phyloP scores from a whole-genome alignment of 1,140 invertebrate genomes.

The Telenomus remus region DNA sequence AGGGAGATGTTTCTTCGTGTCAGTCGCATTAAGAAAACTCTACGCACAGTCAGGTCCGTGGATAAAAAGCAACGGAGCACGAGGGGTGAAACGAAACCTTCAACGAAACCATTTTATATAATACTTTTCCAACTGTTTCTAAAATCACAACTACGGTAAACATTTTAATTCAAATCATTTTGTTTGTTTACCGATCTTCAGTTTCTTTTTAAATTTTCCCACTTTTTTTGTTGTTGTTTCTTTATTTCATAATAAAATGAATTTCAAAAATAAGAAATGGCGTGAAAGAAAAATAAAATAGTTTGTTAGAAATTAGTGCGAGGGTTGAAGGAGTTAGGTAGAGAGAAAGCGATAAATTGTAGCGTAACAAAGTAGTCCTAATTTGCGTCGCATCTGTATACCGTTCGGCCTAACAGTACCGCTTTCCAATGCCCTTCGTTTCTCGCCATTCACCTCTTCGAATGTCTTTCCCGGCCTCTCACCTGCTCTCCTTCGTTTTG shows the following conservation, averaged over 20 bases:
- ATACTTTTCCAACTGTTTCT: conserved; percentile 1
- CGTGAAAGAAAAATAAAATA: conserved; percentile 13
- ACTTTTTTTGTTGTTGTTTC: too few species aligned
- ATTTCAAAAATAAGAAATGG: neutral
- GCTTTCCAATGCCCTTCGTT: conserved; percentile 73
- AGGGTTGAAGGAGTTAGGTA: conserved; percentile 17
- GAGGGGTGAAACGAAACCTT: conserved; percentile 11
- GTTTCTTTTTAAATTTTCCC: too few species aligned
- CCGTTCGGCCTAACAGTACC: conserved; percentile 74
- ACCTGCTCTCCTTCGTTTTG: conserved; percentile 66
- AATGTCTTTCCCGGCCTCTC: conserved; percentile 64
- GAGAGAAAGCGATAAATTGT: conserved; percentile 58
- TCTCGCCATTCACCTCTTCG: conserved; percentile 66
- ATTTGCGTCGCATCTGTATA: conserved; percentile 72
- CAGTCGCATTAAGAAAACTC: conserved; percentile 54
- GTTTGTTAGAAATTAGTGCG: conserved; percentile 7
- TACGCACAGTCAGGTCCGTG: conserved; percentile 17
- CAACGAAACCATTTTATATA: neutral
- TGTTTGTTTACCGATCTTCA: too few species aligned
- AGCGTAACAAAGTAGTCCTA: conserved; percentile 70
- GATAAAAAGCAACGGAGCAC: conserved; percentile 7
- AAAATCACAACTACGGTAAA: neutral
- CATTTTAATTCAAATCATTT: neutral
- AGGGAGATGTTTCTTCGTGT: conserved; percentile 45
- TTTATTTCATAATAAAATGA: too few species aligned